Evolutionary conservation across 2,113 vertebrate genomes (phyloP).

Genomic region (Mesitornis unicolor): DNA sequence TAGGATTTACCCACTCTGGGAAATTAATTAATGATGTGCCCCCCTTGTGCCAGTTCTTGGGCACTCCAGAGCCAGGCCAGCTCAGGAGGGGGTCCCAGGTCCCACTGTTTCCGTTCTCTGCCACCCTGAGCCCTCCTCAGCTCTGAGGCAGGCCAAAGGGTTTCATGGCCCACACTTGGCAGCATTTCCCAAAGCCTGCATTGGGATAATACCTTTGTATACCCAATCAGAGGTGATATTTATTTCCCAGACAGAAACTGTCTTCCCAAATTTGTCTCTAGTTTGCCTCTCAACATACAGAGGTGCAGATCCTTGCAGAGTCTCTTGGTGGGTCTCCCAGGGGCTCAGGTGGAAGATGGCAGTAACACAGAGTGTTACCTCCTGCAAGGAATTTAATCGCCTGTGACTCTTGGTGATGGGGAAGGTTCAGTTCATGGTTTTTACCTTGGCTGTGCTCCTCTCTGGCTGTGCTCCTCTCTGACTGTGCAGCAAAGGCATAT

Average conservation of each 20-base stretch:
- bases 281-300: fast-evolving
- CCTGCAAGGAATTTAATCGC: not conserved
- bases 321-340: not conserved
- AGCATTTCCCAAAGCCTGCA: not conserved
- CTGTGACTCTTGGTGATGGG: not conserved
- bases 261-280: not conserved
- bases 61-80: not conserved
- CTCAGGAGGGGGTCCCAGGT: too few species aligned
- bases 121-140: not conserved
- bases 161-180: not conserved
- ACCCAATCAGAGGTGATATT: not conserved
- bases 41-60: not conserved
- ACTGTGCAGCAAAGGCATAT: not conserved
- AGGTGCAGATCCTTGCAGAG: not conserved
- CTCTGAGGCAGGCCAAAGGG: not conserved
- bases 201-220: not conserved
- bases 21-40: not conserved
- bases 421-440: not conserved
- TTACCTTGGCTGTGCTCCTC: not conserved
- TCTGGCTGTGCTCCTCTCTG: not conserved
- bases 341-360: not conserved
- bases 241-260: not conserved
- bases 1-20: not conserved
- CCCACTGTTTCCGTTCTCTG: not conserved
- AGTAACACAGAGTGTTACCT: not conserved